phyloP scores from a whole-genome alignment of 1,140 invertebrate species.

The Heliconius hewitsoni region DNA sequence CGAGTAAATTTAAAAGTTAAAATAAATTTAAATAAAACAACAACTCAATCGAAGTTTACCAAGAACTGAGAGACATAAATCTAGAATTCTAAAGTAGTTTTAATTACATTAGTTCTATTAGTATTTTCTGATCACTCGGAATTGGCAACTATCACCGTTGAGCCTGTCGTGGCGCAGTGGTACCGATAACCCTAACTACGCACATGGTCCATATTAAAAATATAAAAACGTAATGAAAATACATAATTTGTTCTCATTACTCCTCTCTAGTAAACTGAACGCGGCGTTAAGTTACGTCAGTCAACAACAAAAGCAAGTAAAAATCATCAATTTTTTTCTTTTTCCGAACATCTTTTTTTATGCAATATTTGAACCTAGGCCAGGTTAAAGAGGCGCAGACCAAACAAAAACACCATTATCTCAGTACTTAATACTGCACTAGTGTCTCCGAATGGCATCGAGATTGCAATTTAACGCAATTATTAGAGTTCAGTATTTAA shows the following conservation, averaged over 20 bases:
- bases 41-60: not conserved
- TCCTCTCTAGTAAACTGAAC: too few relatives aligned
- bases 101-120: slow-evolving; percentile 12
- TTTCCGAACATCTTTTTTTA: too few relatives aligned
- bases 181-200: too few relatives aligned
- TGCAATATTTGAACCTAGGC: too few relatives aligned
- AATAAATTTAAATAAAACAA: not conserved
- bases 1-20: not conserved
- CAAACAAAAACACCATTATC: not conserved
- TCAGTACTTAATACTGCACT: not conserved
- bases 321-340: too few relatives aligned
- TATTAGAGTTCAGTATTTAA: slow-evolving; percentile 35
- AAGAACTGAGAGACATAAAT: slow-evolving; percentile 5
- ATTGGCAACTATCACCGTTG: not conserved
- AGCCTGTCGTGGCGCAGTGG: not conserved
- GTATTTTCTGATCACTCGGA: slow-evolving; percentile 10
- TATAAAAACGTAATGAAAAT: too few relatives aligned
- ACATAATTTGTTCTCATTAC: too few relatives aligned
- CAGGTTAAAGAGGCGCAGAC: not conserved
- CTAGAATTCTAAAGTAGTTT: not conserved
- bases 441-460: not conserved
- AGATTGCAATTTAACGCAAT: slow-evolving; percentile 39
- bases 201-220: too few relatives aligned
- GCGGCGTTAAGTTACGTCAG: too few relatives aligned
- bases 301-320: too few relatives aligned